Evolutionary conservation across 2,797 vertebrate species (phyloP), one percentile per base, ranked within the genome.

Genomic region (Syndactyla subalaris): DNA sequence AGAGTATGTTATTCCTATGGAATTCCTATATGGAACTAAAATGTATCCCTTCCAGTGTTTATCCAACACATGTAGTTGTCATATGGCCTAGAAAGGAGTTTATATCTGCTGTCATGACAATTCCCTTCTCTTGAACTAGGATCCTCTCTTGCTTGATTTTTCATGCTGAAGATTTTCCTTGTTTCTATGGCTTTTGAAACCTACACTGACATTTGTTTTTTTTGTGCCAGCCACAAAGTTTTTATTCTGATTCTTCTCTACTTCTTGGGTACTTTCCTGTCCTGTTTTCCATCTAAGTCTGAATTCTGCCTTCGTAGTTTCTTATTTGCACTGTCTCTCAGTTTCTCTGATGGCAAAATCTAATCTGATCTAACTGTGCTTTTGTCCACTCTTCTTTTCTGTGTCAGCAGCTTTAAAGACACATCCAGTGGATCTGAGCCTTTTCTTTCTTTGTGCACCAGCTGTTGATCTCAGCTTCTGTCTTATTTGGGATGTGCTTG

Each of bases 111-210:
- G 65, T 92, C 39, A 36, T 29, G 36, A 49, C 32, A 43, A 6
- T 71, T 94, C 21, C 16, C 14, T 80, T 76, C 52, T 74, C 65
- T 71, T 85, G 67, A 77, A 39, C 72, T 85, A 14, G 67, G 38
- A 76, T 96, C 63, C 32, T 74, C 88, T 96, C 76, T 88, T 96
- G 34, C 62, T 92, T 41, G 49, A 26, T 87, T 72, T 80, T 70
- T 27, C 32, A 77, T 88, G 23, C 27, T 61, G 45, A 67, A n/a
- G 63, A 10, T 54, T 46, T 46, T 22, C 22, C 45, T 46, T 46
- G 52, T 29, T 59, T 92, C 36, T 52, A 2, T 79, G 38, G 61
- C 14, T 79, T 93, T 90, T 71, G 61, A 67, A 52, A 46, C 19
- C 54, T 84, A 67, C 29, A 22, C 32, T 2, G 4, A 71, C 76